These are phyloP conservation scores for Nasonia longicornis DNA, from an alignment of 1,140 invertebrate genomes.

Conservation along the genomic window DNA sequence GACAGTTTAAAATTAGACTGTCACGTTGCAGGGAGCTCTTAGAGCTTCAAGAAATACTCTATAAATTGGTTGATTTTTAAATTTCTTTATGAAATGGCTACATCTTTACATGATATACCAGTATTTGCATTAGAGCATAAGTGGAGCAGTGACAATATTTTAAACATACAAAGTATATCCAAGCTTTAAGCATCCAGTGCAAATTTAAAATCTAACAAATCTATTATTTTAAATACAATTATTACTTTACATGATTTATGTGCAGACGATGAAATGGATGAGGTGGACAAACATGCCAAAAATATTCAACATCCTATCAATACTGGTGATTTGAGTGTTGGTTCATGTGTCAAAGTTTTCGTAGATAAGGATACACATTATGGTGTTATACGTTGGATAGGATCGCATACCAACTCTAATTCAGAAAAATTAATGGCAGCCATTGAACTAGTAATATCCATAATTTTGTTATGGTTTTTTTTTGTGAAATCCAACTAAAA, in stretches of 20 bases:
- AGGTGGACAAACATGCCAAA: constrained; percentile 59
- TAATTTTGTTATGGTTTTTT: constrained; percentile 56
- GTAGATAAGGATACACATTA: constrained; percentile 72
- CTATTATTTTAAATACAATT: not conserved
- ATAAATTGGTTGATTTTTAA: constrained; percentile 40
- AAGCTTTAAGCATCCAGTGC: not conserved
- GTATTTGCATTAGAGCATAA: constrained; percentile 64
- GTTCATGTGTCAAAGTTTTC: constrained; percentile 80
- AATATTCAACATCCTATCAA: constrained; percentile 59
- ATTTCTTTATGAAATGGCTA: constrained; percentile 60
- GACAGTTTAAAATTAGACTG: constrained; percentile 62
- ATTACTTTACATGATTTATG: not conserved
- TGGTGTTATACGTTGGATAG: constrained; percentile 92
- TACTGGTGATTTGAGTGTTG: constrained; percentile 75
- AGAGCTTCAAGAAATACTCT: constrained; percentile 27
- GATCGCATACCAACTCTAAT: constrained; percentile 67
- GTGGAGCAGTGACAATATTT: constrained; percentile 65
- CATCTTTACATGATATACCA: constrained; percentile 64
- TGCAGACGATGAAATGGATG: constrained; percentile 42
- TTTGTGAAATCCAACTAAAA: not conserved
- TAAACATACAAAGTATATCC: constrained; percentile 47
- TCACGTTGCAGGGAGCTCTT: constrained; percentile 30
- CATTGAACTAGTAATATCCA: constrained; percentile 74
- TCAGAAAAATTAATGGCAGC: constrained; percentile 75
- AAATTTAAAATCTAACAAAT: not conserved